These are phyloP conservation scores for Cichlasoma orientale DNA, from an alignment of 2,797 vertebrate genomes.

Conservation along the genomic window DNA sequence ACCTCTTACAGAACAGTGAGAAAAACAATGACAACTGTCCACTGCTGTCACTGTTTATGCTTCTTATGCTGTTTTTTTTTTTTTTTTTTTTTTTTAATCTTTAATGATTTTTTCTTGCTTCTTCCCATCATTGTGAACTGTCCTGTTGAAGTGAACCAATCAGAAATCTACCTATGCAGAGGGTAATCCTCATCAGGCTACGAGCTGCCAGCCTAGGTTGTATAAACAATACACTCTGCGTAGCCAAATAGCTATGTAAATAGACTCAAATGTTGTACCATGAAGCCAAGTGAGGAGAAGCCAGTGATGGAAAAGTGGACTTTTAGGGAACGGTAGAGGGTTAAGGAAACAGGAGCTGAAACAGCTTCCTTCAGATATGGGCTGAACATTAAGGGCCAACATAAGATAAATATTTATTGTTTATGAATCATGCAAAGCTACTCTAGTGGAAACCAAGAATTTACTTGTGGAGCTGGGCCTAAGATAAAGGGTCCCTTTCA, in stretches of 20 bases:
- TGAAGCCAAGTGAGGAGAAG: too few species aligned
- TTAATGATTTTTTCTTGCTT: not conserved
- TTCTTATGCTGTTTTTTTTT: not conserved
- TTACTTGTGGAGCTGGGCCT: not conserved
- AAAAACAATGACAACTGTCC: not conserved
- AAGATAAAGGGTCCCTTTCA: not conserved
- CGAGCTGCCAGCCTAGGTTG: not conserved
- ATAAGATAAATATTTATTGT: too few species aligned
- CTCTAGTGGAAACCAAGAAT: not conserved
- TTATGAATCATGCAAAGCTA: not conserved
- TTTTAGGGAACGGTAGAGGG: too few species aligned
- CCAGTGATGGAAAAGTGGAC: too few species aligned
- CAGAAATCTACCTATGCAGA: not conserved
- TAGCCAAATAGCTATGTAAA: not conserved
- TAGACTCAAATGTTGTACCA: not conserved
- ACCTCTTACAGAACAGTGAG: not conserved
- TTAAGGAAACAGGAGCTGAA: too few species aligned
- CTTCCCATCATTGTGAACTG: not conserved
- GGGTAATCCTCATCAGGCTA: not conserved
- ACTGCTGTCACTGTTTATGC: fast-evolving
- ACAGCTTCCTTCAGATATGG: too few species aligned
- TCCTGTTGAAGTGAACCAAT: not conserved
- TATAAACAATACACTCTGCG: not conserved
- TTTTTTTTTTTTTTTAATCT: too few species aligned
- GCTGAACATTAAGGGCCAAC: not conserved